Evolutionary conservation across 2,113 vertebrate species (phyloP), one percentile per base, ranked within the genome.

Genomic region (Nestor notabilis): DNA sequence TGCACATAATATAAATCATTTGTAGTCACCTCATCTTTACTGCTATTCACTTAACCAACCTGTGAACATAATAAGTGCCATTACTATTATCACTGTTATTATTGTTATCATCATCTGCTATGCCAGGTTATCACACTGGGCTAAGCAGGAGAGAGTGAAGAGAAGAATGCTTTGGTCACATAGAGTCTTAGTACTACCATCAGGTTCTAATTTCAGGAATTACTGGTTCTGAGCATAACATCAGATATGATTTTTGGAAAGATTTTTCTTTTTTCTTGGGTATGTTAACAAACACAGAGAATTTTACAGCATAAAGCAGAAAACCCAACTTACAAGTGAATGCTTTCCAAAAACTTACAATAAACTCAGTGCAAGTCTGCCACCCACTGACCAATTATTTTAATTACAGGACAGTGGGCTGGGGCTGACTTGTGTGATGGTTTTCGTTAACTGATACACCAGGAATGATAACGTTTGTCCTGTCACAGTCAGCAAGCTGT

Each of bases 371-470:
- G n/a, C 88, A 91, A 87, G 87, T 78, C 90, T 96, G 94, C 96
- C 97, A 97, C 88, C 94, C 55, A 66, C 85, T 89, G 96, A 96
- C 86, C 79, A 83, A 69, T 61, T 91, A 47, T 49, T 92, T 95
- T 93, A 72, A 71, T 78, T 90, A 65, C 53, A 76, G 49, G 93
- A 82, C 6, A 2, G 46, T 80, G 64, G 58, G 49, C 50, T 44
- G 35, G 15, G 2, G 10, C 43, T 56, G 29, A 68, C 5, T 17
- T 83, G 46, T 41, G 4, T 56, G 24, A 66, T 79, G 5, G 3
- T 37, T 95, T 83, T 87, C 69, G 75, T 84, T 82, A 81, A 79
- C 28, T 53, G 23, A 35, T 69, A 60, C 1, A 1, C 31, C 35
- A 61, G 56, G 31, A 82, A 68, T 50, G 5, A 10, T 17, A 65